Conservation (phyloP, 1,140 invertebrate species). For the Apis laboriosa region DNA sequence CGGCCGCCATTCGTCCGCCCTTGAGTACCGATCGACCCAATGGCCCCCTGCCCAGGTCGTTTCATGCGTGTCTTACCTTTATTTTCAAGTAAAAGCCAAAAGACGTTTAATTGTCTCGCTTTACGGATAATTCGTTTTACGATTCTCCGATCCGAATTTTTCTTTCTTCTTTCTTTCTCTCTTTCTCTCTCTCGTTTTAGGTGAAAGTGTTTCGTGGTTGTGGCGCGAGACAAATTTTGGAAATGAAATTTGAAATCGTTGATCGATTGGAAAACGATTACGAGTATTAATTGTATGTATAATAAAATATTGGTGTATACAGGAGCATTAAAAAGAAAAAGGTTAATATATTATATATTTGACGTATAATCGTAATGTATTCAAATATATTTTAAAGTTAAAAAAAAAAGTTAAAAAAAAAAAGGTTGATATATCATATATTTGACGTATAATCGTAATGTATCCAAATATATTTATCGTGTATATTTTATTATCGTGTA, state of each 20-base stretch:
- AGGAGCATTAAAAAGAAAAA: no score
- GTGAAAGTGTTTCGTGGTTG: no score
- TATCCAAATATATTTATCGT: not conserved
- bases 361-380: not conserved
- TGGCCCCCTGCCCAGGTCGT: conserved; percentile 37
- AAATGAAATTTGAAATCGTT: no score
- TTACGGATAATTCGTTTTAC: not conserved
- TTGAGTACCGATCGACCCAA: conserved; percentile 53
- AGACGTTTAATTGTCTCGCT: conserved; percentile 12
- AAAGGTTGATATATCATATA: not conserved
- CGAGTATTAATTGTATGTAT: no score
- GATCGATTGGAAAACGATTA: no score
- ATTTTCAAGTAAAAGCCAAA: conserved; percentile 29
- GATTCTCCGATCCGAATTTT: not conserved
- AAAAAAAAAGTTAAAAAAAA: no score
- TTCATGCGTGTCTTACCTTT: conserved; percentile 16
- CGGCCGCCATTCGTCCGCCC: conserved; percentile 67
- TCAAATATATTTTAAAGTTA: not conserved
- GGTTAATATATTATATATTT: not conserved
- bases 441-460: not conserved
- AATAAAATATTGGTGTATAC: no score
- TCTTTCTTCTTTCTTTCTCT: no score
- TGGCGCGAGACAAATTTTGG: no score
- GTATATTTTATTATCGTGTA: not conserved
- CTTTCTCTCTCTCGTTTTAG: no score